Conservation (phyloP, 2,888 invertebrate species). For the Oxyteleia sp. region DNA sequence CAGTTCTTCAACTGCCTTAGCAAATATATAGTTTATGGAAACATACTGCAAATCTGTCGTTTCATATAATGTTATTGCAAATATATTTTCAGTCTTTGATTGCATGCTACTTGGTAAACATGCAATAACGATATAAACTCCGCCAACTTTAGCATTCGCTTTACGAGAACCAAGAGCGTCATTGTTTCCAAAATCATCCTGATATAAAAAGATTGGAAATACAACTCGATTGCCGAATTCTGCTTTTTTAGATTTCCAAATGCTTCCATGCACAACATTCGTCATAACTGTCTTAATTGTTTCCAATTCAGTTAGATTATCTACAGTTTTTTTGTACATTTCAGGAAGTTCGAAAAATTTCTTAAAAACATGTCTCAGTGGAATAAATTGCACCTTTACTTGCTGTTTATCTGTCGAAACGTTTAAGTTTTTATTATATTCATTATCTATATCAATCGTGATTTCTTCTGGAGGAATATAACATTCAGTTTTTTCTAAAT, state of each 20-base stretch:
- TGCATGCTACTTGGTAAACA: conserved; percentile 50
- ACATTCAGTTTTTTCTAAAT: no score
- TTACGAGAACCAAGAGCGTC: no score
- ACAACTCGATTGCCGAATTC: neutral
- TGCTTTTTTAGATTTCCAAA: neutral
- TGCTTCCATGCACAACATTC: neutral
- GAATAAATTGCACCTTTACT: neutral
- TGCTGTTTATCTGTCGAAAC: neutral
- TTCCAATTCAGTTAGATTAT: conserved; percentile 13
- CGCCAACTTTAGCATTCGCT: no score
- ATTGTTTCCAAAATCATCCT: neutral
- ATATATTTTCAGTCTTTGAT: conserved; percentile 62
- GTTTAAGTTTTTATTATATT: neutral
- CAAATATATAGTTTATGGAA: neutral
- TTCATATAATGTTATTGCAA: conserved; percentile 8
- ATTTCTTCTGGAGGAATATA: neutral
- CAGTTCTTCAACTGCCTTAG: no score
- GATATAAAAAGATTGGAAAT: neutral
- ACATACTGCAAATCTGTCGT: neutral
- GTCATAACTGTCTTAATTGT: neutral
- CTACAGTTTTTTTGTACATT: neutral
- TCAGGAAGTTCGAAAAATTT: neutral
- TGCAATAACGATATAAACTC: conserved; percentile 53
- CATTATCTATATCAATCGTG: neutral
- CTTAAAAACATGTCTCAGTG: neutral